Evolutionary conservation across 2,888 invertebrate genomes (phyloP).

Genomic region (Eupithecia dodoneata): DNA sequence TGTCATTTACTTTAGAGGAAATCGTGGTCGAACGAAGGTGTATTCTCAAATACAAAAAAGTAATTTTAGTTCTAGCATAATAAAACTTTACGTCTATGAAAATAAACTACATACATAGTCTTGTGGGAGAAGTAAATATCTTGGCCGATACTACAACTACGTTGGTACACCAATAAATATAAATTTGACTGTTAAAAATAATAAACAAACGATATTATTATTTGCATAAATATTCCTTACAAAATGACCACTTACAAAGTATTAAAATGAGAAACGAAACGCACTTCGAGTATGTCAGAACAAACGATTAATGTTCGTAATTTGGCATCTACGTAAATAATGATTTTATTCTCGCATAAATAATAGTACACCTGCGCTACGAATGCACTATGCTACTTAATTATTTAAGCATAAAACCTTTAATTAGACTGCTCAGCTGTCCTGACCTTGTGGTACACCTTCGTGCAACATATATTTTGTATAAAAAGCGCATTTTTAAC

Average conservation of each 20-base stretch:
- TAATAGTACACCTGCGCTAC: constrained; percentile 68
- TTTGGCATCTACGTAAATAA: constrained; percentile 78
- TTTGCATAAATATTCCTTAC: constrained; percentile 4
- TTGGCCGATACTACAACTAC: background rate
- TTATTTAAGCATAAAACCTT: constrained; percentile 83
- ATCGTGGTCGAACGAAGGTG: background rate
- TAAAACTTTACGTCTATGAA: background rate
- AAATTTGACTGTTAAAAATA: background rate
- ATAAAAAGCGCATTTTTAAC: constrained; percentile 76
- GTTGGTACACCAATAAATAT: background rate
- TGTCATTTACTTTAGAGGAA: background rate
- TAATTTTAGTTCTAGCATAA: background rate
- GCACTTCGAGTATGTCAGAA: constrained; percentile 53
- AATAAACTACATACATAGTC: background rate
- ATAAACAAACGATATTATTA: background rate
- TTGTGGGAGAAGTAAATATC: background rate
- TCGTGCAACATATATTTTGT: constrained; percentile 77
- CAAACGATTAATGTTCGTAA: constrained; percentile 68
- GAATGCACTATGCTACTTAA: constrained; percentile 69
- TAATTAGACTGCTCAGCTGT: constrained; percentile 80
- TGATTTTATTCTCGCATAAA: constrained; percentile 78
- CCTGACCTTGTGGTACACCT: constrained; percentile 79
- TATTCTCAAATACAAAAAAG: background rate
- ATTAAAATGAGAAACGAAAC: constrained; percentile 52
- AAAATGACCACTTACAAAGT: constrained; percentile 27